A percentile compares a stretch with the other conserved stretches of the same genome.
Evolutionary conservation across 2,888 invertebrate genomes (phyloP).

Genomic region (Ectobius pallidus): DNA sequence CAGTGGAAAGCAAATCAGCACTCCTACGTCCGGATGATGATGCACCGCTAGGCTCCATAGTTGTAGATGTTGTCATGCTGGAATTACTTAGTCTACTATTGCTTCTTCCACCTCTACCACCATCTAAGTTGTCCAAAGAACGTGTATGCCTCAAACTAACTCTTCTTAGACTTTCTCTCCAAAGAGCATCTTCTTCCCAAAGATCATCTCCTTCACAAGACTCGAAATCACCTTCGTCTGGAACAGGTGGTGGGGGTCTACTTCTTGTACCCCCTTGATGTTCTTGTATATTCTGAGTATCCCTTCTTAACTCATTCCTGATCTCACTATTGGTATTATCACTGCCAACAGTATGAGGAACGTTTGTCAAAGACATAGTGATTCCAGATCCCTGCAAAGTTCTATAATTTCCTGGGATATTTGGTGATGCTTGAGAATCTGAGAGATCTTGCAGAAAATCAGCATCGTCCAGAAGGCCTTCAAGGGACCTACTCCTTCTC

Average conservation of each 20-base stretch:
- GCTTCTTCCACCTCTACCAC: conserved; percentile 42
- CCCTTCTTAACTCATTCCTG: conserved; percentile 34
- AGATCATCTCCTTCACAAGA: conserved; percentile 69
- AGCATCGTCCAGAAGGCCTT: conserved; percentile 63
- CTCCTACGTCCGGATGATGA: conserved; percentile 43
- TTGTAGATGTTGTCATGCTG: conserved; percentile 24
- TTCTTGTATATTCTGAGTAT: neutral
- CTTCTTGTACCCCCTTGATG: neutral
- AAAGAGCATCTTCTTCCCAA: conserved; percentile 83
- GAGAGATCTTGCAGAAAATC: conserved; percentile 45
- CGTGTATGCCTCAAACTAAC: conserved; percentile 82
- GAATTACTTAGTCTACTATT: conserved; percentile 35
- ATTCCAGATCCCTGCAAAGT: neutral
- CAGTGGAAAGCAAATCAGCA: conserved; percentile 44
- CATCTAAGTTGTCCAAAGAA: conserved; percentile 82
- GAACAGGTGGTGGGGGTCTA: conserved; percentile 40
- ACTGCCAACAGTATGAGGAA: conserved; percentile 1
- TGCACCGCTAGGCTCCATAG: conserved; percentile 25
- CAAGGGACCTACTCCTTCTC: conserved; percentile 62
- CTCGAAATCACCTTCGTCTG: conserved; percentile 17
- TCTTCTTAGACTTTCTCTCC: conserved; percentile 79
- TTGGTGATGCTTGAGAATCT: conserved; percentile 3
- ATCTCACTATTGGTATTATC: conserved; percentile 41
- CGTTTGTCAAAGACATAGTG: conserved; percentile 18
- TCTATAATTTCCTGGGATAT: neutral